A percentile compares a stretch with the other conserved stretches of the same genome.
Conservation (phyloP, 2,113 vertebrate genomes). For the Xiphophorus maculatus region DNA sequence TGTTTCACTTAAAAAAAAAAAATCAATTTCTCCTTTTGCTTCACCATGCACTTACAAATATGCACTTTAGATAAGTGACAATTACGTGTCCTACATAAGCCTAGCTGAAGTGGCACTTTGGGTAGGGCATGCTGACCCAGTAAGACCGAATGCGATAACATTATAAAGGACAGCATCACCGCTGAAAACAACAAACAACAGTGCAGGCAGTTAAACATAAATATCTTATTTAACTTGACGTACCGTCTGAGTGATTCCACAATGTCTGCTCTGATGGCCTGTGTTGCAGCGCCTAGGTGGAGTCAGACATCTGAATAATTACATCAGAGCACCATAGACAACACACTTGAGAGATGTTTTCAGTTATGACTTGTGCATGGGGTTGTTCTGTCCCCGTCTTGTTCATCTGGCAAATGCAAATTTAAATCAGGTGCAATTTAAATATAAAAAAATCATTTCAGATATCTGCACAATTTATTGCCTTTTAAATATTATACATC, state of each 20-base stretch:
- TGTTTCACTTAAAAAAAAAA: neutral
- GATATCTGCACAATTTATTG: neutral
- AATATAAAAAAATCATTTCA: neutral
- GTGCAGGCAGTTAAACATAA: slow-evolving; percentile 38
- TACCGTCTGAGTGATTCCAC: slow-evolving; percentile 36
- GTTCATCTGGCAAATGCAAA: neutral
- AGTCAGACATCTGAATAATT: slow-evolving; percentile 54
- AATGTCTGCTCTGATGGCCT: slow-evolving; percentile 35
- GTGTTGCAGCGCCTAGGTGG: slow-evolving; percentile 50
- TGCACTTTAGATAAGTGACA: neutral
- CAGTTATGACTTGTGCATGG: neutral
- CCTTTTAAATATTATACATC: neutral
- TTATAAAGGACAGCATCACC: slow-evolving; percentile 26
- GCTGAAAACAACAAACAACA: slow-evolving; percentile 32
- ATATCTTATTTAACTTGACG: slow-evolving; percentile 50
- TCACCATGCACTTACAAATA: slow-evolving; percentile 1
- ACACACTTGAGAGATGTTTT: neutral
- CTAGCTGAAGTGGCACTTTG: neutral
- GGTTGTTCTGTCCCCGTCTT: neutral
- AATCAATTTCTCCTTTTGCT: neutral
- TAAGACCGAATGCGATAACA: slow-evolving; percentile 26
- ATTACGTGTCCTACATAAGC: neutral
- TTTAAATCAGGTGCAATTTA: neutral
- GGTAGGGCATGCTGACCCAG: slow-evolving; percentile 25
- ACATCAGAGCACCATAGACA: slow-evolving; percentile 36